Evolutionary conservation across 2,888 invertebrate species (phyloP).

Genomic region (Ctena decussata): DNA sequence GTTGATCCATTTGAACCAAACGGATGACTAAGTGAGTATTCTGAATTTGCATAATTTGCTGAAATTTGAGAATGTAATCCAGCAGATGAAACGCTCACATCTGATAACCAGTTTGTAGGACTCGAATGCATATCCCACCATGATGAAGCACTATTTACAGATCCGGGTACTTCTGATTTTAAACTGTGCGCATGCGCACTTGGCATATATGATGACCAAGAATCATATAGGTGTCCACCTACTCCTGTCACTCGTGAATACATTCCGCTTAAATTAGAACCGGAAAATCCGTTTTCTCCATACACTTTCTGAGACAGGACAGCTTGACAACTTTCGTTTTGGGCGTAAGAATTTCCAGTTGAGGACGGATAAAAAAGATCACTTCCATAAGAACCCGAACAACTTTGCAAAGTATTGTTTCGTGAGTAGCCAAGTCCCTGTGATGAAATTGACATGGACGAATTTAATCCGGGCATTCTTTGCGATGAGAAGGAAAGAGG

Average conservation of each 20-base stretch:
- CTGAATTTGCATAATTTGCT: conserved; percentile 88
- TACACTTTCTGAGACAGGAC: conserved; percentile 83
- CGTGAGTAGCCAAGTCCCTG: conserved; percentile 73
- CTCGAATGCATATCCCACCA: conserved; percentile 95
- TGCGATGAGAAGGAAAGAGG: conserved; percentile 75
- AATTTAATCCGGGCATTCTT: conserved; percentile 70
- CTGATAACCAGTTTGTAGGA: conserved; percentile 82
- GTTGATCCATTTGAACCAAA: conserved; percentile 88
- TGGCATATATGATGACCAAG: conserved; percentile 96
- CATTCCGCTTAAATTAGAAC: conserved; percentile 87
- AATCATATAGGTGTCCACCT: conserved; percentile 94
- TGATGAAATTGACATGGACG: conserved; percentile 69
- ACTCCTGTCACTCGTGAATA: conserved; percentile 91
- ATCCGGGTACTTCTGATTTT: conserved; percentile 91
- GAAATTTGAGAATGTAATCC: conserved; percentile 72
- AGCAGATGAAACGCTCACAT: conserved; percentile 72
- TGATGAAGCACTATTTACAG: conserved; percentile 87
- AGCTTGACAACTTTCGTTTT: conserved; percentile 72
- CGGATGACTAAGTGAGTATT: conserved; percentile 81
- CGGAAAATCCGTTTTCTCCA: conserved; percentile 65
- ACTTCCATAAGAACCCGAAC: conserved; percentile 69
- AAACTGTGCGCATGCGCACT: conserved; percentile 89
- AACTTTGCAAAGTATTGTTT: conserved; percentile 63
- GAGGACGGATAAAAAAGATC: conserved; percentile 93
- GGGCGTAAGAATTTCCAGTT: conserved; percentile 89